Percentiles rank a stretch among this genome's conserved stretches.
Conservation (phyloP, 2,797 vertebrate species). For the Poecilia wingei region DNA sequence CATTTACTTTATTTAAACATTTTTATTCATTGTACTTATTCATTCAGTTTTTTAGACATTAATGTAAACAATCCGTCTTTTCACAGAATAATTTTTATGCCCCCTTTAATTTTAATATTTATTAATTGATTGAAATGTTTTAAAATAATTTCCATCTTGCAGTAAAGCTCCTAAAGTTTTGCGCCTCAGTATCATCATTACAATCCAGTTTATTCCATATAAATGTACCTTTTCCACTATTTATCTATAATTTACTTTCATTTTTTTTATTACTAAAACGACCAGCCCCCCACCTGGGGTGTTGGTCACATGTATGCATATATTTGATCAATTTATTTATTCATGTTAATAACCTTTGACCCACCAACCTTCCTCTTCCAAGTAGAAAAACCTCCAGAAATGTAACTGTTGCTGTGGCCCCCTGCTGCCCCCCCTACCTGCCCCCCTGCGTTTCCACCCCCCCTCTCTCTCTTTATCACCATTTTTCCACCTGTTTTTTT, state of each 20-base stretch:
- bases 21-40: background rate
- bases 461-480: background rate
- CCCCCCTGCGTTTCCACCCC: too few species aligned
- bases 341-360: background rate
- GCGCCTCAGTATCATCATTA: background rate
- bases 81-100: too few species aligned
- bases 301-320: background rate
- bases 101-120: background rate
- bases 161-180: background rate
- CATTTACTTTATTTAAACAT: background rate
- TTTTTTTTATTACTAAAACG: background rate
- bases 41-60: background rate
- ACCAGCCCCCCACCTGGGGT: background rate
- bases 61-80: background rate
- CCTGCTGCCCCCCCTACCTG: background rate
- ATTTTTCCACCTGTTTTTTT: background rate
- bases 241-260: background rate
- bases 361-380: background rate
- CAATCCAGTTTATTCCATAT: background rate
- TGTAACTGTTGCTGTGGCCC: background rate
- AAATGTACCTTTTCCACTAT: background rate
- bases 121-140: background rate
- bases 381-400: background rate
- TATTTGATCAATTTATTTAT: too few species aligned
- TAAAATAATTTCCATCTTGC: background rate